These are phyloP conservation scores for Vidua macroura DNA, from an alignment of 2,113 vertebrate genomes.

Conservation along the genomic window DNA sequence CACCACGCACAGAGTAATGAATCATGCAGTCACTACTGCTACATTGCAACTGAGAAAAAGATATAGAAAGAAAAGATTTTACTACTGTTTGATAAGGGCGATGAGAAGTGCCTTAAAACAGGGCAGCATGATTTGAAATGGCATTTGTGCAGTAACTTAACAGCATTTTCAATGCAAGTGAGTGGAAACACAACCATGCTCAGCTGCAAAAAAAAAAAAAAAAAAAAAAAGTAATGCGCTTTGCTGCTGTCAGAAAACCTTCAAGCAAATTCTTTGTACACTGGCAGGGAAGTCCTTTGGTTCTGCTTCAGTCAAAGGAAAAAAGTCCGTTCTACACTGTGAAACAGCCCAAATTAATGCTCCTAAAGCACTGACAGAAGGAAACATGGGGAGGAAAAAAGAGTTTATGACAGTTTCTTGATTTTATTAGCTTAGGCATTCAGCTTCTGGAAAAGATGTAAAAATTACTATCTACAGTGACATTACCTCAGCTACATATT, in stretches of 20 bases:
- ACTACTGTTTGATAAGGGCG: not conserved
- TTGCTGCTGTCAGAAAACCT: not conserved
- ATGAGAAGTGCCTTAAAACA: not conserved
- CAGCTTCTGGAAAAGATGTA: not conserved
- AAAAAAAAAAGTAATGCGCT: not conserved
- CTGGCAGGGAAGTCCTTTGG: not conserved
- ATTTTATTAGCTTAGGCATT: not conserved
- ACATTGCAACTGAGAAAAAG: not conserved
- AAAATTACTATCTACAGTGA: not conserved
- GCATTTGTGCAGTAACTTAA: not conserved
- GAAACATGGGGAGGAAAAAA: not conserved
- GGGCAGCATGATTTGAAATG: not conserved
- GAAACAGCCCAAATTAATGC: not conserved
- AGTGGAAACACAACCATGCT: not conserved
- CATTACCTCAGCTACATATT: slow-evolving; percentile 29
- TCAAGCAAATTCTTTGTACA: not conserved
- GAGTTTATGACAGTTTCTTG: not conserved
- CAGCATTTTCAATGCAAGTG: not conserved
- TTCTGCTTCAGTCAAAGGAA: not conserved
- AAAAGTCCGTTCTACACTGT: not conserved
- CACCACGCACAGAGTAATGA: not conserved
- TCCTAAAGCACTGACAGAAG: not conserved
- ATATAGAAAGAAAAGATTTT: not conserved
- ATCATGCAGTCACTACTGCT: not conserved
- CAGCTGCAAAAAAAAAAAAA: not conserved